Conservation (phyloP, 2,797 vertebrate species). For the Alectoris magna region DNA sequence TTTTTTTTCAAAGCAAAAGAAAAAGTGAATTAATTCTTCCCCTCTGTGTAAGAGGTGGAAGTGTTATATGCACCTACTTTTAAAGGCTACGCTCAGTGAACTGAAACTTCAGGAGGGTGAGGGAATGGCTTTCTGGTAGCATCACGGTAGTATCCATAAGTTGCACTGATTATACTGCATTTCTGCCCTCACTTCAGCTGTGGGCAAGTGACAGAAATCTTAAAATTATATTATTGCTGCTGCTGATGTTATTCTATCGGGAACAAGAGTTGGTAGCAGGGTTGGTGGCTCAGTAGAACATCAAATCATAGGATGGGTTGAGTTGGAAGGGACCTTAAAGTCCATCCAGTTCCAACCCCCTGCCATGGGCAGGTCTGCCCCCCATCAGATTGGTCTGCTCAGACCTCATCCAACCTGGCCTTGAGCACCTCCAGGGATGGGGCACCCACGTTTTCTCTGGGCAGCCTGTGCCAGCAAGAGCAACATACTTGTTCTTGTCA, state of each 20-base stretch:
- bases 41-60: not conserved
- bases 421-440: not conserved
- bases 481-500: not conserved
- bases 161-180: not conserved
- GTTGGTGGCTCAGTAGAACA: not conserved
- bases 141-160: not conserved
- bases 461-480: too few relatives aligned
- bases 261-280: fast-evolving
- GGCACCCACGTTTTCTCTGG: too few relatives aligned
- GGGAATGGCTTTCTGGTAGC: not conserved
- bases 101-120: not conserved
- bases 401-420: not conserved
- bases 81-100: not conserved
- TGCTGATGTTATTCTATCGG: fast-evolving
- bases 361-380: not conserved
- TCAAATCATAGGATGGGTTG: not conserved
- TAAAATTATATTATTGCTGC: not conserved
- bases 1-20: not conserved
- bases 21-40: not conserved
- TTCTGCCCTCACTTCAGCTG: not conserved
- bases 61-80: not conserved
- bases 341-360: not conserved
- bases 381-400: not conserved
- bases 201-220: not conserved
- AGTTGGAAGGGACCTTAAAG: not conserved